Evolutionary conservation across 2,113 vertebrate genomes (phyloP).

Genomic region (Sturnus vulgaris): DNA sequence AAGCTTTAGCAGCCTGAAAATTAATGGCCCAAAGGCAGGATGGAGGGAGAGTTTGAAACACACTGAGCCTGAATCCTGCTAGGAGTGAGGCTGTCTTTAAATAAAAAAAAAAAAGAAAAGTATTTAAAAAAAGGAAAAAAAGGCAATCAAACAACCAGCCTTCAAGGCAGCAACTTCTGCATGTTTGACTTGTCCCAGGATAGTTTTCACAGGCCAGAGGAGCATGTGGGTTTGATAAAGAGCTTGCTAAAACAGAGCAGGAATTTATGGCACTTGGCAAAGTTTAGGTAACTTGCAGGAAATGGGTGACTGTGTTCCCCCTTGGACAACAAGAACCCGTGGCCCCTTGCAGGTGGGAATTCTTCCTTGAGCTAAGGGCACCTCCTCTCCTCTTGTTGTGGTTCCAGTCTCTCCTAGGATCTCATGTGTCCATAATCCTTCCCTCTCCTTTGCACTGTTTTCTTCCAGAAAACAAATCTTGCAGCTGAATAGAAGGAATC

Average conservation of each 20-base stretch:
- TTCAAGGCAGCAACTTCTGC: not conserved
- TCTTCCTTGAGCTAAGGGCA: not conserved
- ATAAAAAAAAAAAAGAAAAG: not conserved
- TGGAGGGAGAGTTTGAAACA: not conserved
- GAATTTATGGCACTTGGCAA: not conserved
- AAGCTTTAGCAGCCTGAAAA: not conserved
- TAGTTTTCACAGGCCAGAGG: not conserved
- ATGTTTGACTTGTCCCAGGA: not conserved
- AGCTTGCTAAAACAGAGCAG: not conserved
- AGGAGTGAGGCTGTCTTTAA: not conserved
- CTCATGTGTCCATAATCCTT: not conserved
- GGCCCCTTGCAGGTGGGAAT: not conserved
- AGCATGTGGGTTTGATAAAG: not conserved
- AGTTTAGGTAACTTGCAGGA: not conserved
- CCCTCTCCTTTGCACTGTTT: not conserved
- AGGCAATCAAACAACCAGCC: not conserved
- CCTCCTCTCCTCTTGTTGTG: not conserved
- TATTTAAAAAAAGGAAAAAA: not conserved
- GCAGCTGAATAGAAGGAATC: not conserved
- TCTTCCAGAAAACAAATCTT: not conserved
- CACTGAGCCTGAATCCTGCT: not conserved
- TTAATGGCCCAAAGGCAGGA: not conserved
- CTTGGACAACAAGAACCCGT: rapidly evolving
- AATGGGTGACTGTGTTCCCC: not conserved
- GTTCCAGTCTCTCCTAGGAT: not conserved